Conservation (phyloP, 1,140 invertebrate species). For the Cryptotermes secundus region DNA sequence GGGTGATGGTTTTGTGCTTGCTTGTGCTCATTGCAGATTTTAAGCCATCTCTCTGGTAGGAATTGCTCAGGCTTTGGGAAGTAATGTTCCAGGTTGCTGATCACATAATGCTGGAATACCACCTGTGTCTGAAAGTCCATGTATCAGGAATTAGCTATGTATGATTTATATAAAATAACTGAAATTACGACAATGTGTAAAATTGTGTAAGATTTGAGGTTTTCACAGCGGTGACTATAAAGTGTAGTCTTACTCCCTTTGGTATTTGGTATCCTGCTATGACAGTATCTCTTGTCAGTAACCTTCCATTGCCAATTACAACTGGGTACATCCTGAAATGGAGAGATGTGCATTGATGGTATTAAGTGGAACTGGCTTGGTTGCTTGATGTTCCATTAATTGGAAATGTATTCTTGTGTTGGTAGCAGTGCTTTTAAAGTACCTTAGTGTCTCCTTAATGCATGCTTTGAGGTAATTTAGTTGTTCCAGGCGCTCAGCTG, state of each 20-base stretch:
- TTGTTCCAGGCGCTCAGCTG: slow-evolving; percentile 63
- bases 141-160: too few relatives aligned
- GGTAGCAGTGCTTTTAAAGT: slow-evolving; percentile 32
- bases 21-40: slow-evolving; percentile 40
- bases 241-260: slow-evolving; percentile 69
- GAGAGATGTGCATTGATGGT: slow-evolving; percentile 28
- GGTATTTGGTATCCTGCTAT: slow-evolving; percentile 83
- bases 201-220: background rate
- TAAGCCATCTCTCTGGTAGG: slow-evolving; percentile 76
- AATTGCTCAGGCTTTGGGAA: slow-evolving; percentile 67
- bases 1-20: slow-evolving; percentile 24
- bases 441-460: slow-evolving; percentile 88
- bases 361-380: too few relatives aligned
- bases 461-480: slow-evolving; percentile 82
- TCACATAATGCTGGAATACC: slow-evolving; percentile 78
- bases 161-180: background rate
- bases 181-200: background rate
- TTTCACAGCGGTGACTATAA: background rate
- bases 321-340: slow-evolving; percentile 78
- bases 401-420: too few relatives aligned
- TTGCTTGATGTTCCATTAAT: too few relatives aligned
- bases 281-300: slow-evolving; percentile 73
- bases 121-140: slow-evolving; percentile 66
- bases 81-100: slow-evolving; percentile 71
- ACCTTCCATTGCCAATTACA: slow-evolving; percentile 81